Percentiles rank a stretch among this genome's conserved stretches.
Conservation (phyloP, 2,888 invertebrate genomes). For the Melieria picta region DNA sequence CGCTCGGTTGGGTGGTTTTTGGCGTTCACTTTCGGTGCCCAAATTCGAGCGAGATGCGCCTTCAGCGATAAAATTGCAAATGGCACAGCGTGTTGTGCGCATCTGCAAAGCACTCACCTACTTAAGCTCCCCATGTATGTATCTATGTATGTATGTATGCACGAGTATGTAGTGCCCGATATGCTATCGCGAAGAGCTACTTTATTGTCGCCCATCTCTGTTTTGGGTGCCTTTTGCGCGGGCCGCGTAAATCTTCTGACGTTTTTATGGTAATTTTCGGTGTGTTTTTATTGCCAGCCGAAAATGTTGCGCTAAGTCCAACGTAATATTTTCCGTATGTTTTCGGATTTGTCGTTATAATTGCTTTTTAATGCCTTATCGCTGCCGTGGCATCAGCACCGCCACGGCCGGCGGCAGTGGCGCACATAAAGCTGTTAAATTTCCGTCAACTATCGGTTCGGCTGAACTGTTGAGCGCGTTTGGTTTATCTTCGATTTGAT, state of each 20-base stretch:
- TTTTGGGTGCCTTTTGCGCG: background rate
- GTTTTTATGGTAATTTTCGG: constrained; percentile 33
- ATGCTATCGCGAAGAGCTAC: background rate
- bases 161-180: background rate
- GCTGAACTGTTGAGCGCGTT: background rate
- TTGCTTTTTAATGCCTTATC: constrained; percentile 62
- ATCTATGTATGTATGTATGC: background rate
- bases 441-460: constrained; percentile 5
- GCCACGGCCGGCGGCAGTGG: background rate
- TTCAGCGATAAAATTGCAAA: constrained; percentile 32
- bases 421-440: background rate
- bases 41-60: background rate
- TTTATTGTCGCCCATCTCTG: background rate
- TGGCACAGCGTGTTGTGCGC: constrained; percentile 5
- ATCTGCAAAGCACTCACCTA: background rate
- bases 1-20: too few relatives aligned
- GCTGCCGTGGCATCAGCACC: constrained; percentile 42
- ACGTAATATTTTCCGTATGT: constrained; percentile 57
- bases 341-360: constrained; percentile 62
- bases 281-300: constrained; percentile 42
- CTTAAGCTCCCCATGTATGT: background rate
- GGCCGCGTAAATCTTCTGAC: constrained; percentile 54
- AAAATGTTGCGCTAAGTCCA: constrained; percentile 58
- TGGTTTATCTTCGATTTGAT: constrained; percentile 3
- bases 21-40: too few relatives aligned